These are phyloP conservation scores for Dysidea cf. avara DNA, from an alignment of 37 sponge, comb jelly and placozoan species.

Conservation along the genomic window DNA sequence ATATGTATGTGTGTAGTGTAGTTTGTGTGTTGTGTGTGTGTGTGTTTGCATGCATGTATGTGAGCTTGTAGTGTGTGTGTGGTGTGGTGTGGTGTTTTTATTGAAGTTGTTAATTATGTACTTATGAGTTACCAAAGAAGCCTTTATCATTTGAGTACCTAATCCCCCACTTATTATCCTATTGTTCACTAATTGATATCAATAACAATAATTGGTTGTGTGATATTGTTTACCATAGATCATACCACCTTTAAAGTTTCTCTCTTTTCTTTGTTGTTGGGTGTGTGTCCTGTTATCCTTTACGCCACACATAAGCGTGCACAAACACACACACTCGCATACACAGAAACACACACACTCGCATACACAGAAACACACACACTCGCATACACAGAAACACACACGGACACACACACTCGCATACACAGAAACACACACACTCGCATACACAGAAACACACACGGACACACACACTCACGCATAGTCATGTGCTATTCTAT, in stretches of 20 bases:
- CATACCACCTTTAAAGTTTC: too few relatives aligned
- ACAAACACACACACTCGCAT: too few relatives aligned
- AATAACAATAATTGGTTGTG: too few relatives aligned
- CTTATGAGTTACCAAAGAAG: too few relatives aligned
- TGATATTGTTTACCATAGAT: too few relatives aligned
- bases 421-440: background rate
- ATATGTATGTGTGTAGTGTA: background rate
- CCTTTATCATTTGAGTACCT: too few relatives aligned
- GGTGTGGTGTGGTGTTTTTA: background rate
- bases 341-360: background rate
- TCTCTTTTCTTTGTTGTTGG: background rate
- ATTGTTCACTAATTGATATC: too few relatives aligned
- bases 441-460: background rate
- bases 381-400: background rate
- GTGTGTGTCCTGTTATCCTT: too few relatives aligned
- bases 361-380: background rate
- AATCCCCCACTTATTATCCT: too few relatives aligned
- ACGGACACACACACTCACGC: slow-evolving; percentile 1
- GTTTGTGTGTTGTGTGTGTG: background rate
- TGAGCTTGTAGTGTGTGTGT: slow-evolving; percentile 1
- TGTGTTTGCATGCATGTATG: slow-evolving; percentile 8
- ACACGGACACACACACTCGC: background rate
- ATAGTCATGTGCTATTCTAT: background rate
- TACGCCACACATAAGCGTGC: too few relatives aligned
- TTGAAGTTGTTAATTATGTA: background rate